Conservation (phyloP, 2,113 vertebrate genomes). For the Trochalopteron elliotii region DNA sequence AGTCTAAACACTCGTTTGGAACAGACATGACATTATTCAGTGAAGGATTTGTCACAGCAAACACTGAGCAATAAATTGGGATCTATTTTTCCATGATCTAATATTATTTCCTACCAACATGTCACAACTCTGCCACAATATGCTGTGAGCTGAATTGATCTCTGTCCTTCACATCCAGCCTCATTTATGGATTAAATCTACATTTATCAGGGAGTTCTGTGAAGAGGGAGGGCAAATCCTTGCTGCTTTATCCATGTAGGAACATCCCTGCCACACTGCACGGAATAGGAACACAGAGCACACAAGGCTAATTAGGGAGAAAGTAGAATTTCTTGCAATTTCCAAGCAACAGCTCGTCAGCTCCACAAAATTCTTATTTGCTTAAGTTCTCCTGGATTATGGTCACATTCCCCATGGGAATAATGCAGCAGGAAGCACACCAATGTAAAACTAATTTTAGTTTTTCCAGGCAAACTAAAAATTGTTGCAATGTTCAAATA, state of each 20-base stretch:
- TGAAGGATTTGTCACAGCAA: neutral
- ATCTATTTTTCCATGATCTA: constrained; percentile 2
- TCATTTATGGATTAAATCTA: neutral
- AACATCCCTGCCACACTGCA: neutral
- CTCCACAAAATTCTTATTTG: neutral
- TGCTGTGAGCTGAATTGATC: neutral
- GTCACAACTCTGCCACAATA: neutral
- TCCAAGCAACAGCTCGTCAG: neutral
- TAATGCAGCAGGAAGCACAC: neutral
- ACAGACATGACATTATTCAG: neutral
- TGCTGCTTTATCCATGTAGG: neutral
- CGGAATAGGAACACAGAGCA: neutral
- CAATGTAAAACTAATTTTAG: neutral
- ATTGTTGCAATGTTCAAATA: neutral
- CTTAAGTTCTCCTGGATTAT: neutral
- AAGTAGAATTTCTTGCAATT: neutral
- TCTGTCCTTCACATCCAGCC: neutral
- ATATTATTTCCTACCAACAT: neutral
- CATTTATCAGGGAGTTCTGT: neutral
- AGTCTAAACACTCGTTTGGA: constrained; percentile 30
- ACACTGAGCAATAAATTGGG: neutral
- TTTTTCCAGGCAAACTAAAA: neutral
- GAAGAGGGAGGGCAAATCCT: neutral
- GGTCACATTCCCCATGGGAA: neutral
- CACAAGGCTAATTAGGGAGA: neutral